A percentile compares a stretch with the other conserved stretches of the same genome.
Conservation (phyloP, 1,140 invertebrate genomes). For the Polypedilum vanderplanki region DNA sequence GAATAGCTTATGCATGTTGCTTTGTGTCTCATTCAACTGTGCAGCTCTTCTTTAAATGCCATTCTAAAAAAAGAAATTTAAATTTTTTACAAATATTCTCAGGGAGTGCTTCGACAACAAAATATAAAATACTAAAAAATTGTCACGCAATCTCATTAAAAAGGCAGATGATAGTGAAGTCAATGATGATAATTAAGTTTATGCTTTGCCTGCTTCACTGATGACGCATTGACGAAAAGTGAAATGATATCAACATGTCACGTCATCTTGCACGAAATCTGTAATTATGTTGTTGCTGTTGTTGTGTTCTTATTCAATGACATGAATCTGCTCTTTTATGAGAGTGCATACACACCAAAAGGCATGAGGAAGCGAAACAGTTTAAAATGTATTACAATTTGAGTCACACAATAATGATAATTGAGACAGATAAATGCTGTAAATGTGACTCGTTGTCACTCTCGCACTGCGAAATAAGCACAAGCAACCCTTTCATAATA, state of each 20-base stretch:
- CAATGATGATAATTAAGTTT: constrained; percentile 19
- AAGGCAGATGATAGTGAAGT: constrained; percentile 16
- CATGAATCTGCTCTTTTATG: not conserved
- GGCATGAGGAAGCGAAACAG: not conserved
- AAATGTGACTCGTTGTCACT: not conserved
- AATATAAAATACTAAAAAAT: not conserved
- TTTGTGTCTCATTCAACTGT: not conserved
- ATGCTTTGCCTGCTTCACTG: constrained; percentile 10
- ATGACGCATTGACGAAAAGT: constrained; percentile 5
- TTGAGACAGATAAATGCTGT: not conserved
- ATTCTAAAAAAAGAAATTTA: not conserved
- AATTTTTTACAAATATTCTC: not conserved
- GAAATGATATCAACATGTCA: constrained; percentile 18
- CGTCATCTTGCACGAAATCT: constrained; percentile 16
- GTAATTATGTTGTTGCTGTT: constrained; percentile 18
- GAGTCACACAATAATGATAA: not conserved
- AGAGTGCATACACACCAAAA: not conserved
- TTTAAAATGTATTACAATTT: not conserved
- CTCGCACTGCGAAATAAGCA: too few species aligned
- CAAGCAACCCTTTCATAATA: not conserved
- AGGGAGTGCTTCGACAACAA: not conserved
- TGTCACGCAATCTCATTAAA: constrained; percentile 17
- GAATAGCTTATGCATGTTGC: not conserved
- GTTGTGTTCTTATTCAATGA: not conserved
- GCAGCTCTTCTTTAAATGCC: constrained; percentile 4